These are phyloP conservation scores for Ephialtes manifestator DNA, from an alignment of 2,888 invertebrate species.

Conservation along the genomic window DNA sequence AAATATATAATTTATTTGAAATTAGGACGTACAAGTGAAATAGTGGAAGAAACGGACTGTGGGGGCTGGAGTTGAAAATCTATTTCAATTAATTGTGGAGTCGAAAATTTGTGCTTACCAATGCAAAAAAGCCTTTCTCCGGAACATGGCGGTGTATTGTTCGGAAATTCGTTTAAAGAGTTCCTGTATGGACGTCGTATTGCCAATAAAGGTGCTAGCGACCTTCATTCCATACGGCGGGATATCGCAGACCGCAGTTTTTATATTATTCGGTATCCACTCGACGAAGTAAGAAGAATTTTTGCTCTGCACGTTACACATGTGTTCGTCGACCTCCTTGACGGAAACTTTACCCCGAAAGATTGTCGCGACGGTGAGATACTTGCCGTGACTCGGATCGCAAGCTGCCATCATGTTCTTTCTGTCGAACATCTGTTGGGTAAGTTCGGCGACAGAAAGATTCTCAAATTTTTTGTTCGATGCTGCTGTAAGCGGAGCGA, in stretches of 20 bases:
- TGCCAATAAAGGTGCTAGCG: conserved; percentile 53
- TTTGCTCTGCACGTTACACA: conserved; percentile 29
- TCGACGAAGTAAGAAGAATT: conserved; percentile 33
- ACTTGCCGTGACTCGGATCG: conserved; percentile 60
- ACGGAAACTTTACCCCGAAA: conserved; percentile 54
- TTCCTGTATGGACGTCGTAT: conserved; percentile 55
- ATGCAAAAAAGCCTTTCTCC: conserved; percentile 56
- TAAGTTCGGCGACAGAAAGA: conserved; percentile 26
- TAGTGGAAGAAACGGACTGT: no score
- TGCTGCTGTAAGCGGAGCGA: conserved; percentile 27
- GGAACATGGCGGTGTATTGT: conserved; percentile 52
- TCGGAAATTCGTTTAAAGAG: conserved; percentile 53
- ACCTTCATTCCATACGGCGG: conserved; percentile 55
- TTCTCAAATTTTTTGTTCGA: conserved; percentile 32
- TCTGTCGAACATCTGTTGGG: conserved; percentile 63
- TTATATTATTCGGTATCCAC: conserved; percentile 59
- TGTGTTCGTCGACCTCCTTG: conserved; percentile 53
- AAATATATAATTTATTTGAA: no score
- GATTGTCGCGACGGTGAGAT: conserved; percentile 56
- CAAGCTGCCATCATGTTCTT: conserved; percentile 68
- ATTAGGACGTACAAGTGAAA: no score
- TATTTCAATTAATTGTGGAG: no score
- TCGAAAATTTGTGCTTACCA: conserved; percentile 21
- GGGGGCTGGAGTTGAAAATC: no score
- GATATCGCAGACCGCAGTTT: conserved; percentile 51